phyloP scores from a whole-genome alignment of 2,888 invertebrate genomes.

The Drosophila lacicola region DNA sequence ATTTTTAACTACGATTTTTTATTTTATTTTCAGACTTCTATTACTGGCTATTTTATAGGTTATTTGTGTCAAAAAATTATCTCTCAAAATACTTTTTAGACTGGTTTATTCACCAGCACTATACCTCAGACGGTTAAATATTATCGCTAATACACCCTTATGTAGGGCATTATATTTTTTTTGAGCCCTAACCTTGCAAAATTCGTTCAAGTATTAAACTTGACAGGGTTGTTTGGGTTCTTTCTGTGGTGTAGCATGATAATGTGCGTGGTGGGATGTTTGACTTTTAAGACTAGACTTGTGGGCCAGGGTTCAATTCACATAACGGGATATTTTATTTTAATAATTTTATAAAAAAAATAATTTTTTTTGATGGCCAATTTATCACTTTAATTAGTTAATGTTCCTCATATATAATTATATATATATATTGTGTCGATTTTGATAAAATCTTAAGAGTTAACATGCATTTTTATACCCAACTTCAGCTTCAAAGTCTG shows the following conservation, averaged over 20 bases:
- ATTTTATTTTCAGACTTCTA: not conserved
- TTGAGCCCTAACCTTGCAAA: slow-evolving; percentile 27
- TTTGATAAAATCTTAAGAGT: not conserved
- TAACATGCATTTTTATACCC: slow-evolving; percentile 2
- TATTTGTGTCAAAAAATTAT: too few species aligned
- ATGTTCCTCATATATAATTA: too few species aligned
- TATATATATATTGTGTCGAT: not conserved
- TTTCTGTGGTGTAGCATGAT: slow-evolving; percentile 58
- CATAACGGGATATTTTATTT: slow-evolving; percentile 2
- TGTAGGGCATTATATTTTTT: slow-evolving; percentile 50
- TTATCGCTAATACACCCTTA: not conserved
- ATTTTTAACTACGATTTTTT: not conserved
- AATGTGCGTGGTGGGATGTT: slow-evolving; percentile 27
- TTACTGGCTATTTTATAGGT: too few species aligned
- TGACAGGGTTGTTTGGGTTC: not conserved
- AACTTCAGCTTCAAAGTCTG: slow-evolving; percentile 24
- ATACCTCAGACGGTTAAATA: too few species aligned
- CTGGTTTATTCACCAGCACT: too few species aligned
- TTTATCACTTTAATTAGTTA: too few species aligned
- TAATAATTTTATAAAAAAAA: not conserved
- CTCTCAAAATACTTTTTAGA: too few species aligned
- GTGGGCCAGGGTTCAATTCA: slow-evolving; percentile 65
- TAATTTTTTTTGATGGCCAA: too few species aligned
- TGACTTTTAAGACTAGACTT: slow-evolving; percentile 14
- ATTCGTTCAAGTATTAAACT: slow-evolving; percentile 42